These are phyloP conservation scores for Nerophis lumbriciformis DNA, from an alignment of 2,113 vertebrate genomes.

Conservation along the genomic window DNA sequence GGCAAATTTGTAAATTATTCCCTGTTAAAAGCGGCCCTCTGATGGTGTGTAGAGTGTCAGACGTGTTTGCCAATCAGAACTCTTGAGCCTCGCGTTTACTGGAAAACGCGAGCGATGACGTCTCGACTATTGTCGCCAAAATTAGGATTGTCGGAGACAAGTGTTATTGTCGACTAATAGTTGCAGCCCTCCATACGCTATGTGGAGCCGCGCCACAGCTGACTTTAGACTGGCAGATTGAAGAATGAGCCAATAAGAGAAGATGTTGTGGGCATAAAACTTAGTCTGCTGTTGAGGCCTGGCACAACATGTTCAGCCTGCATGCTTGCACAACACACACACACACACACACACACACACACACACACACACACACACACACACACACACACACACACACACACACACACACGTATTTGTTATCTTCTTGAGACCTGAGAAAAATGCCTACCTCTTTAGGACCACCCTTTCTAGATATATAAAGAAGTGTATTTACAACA, in stretches of 20 bases:
- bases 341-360: conserved; percentile 22
- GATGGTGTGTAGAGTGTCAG: background rate
- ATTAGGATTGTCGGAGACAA: too few relatives aligned
- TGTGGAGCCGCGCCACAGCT: background rate
- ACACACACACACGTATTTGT: conserved; percentile 15
- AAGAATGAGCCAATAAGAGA: conserved; percentile 18
- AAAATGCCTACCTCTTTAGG: too few relatives aligned
- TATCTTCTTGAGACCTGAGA: too few relatives aligned
- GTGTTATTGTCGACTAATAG: too few relatives aligned
- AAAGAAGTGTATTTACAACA: too few relatives aligned
- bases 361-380: conserved; percentile 32
- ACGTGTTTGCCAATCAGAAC: too few relatives aligned
- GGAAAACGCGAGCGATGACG: too few relatives aligned
- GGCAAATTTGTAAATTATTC: background rate
- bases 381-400: conserved; percentile 25
- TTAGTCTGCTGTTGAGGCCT: conserved; percentile 42
- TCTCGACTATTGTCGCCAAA: too few relatives aligned
- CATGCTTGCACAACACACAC: conserved; percentile 49
- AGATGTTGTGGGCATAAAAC: conserved; percentile 52
- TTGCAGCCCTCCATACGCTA: too few relatives aligned
- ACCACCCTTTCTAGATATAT: too few relatives aligned
- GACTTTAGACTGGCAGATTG: background rate
- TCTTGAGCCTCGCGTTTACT: too few relatives aligned
- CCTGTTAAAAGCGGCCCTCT: background rate
- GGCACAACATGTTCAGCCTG: conserved; percentile 49